Base-by-base conservation (phyloP, 2,797 vertebrate genomes). In the Cheirogaleus major region DNA sequence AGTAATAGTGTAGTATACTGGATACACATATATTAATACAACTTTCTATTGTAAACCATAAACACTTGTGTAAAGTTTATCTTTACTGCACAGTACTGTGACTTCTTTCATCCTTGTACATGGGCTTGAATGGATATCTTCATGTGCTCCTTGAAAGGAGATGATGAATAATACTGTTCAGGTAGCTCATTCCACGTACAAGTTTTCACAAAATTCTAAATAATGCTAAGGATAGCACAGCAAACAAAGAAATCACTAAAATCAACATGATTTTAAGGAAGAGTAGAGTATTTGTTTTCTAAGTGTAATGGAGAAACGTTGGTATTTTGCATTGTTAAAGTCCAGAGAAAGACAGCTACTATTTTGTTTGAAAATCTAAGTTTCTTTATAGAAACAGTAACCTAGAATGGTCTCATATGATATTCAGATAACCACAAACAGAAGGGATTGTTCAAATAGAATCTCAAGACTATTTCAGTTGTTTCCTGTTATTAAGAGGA, bases 61-160 rank as follows among this genome's bases (percentile, higher is more conserved):
- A 87, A 75, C 76, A 92, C 63, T 93, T 55, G 69, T 78, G 93
- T 35, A 95, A 96, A 94, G 38, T 95, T 96, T 93, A 79, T 89
- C 79, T 97, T 97, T 97, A 93, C 75, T 95, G 14, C 5, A 80
- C 43, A 96, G 45, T 43, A 93, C 78, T 98, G 18, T 97, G 96
- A 89, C 15, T 95, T 45, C 32, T 98, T 97, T 98, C 95, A 97
- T 65, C 78, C 69, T 75, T 95, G 18, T 72, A 61, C 48, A 43
- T 89, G n/a, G 84, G 3, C 65, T 97, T 97, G 80, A 98, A 98
- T 88, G 93, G 91, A 95, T 1, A 50, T 89, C 85, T 98, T 98
- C 95, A 96, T 96, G 94, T 96, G 15, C 9, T 97, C 8, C 25
- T 94, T 91, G 72, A 97, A 97, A 96, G 79, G 35, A 84, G 22